phyloP scores from a whole-genome alignment of 1,140 invertebrate species.

The Notospermus geniculatus region DNA sequence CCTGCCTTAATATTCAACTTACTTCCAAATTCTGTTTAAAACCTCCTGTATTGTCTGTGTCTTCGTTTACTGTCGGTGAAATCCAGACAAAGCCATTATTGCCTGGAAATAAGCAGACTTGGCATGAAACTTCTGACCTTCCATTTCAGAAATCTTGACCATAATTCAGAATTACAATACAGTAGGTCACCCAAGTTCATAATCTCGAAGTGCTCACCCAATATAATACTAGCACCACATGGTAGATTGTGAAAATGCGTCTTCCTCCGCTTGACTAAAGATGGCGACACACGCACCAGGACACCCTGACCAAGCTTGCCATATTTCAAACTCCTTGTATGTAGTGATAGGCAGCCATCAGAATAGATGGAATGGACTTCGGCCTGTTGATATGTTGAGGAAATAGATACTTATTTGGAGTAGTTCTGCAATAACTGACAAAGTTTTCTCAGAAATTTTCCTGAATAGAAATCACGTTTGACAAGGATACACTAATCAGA shows the following conservation, averaged over 20 bases:
- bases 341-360: slow-evolving; percentile 89
- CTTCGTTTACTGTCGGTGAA: slow-evolving; percentile 66
- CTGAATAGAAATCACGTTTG: too few species aligned
- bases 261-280: slow-evolving; percentile 90
- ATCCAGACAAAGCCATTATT: slow-evolving; percentile 98
- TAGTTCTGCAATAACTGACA: too few species aligned
- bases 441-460: too few species aligned
- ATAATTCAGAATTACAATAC: too few species aligned
- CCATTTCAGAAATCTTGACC: too few species aligned
- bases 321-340: slow-evolving; percentile 95
- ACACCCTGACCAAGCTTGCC: slow-evolving; percentile 89
- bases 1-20: slow-evolving; percentile 1
- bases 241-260: slow-evolving; percentile 94
- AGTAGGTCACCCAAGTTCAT: too few species aligned
- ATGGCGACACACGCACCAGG: slow-evolving; percentile 86
- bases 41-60: slow-evolving; percentile 69
- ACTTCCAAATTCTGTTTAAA: slow-evolving; percentile 76
- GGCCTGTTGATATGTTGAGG: slow-evolving; percentile 54
- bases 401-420: neutral
- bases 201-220: slow-evolving; percentile 60
- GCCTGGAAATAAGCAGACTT: slow-evolving; percentile 50
- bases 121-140: too few species aligned
- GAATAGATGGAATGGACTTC: slow-evolving; percentile 91
- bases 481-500: slow-evolving; percentile 76
- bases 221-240: slow-evolving; percentile 85